These are phyloP conservation scores for Nymphalis c-album DNA, from an alignment of 2,888 invertebrate genomes.

Conservation along the genomic window DNA sequence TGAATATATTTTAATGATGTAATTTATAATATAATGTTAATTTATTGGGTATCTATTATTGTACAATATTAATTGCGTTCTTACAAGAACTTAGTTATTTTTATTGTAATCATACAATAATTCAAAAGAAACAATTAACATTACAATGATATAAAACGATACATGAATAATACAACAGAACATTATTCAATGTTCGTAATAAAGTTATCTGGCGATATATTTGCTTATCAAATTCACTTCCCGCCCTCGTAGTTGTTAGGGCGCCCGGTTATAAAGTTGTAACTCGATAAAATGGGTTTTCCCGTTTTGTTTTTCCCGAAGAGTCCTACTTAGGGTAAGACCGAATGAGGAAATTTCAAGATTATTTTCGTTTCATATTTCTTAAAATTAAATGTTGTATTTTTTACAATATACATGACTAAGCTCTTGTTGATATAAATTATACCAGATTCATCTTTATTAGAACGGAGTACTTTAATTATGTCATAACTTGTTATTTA, in stretches of 20 bases:
- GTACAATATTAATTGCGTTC: too few relatives aligned
- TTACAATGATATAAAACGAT: not conserved
- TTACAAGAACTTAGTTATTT: too few relatives aligned
- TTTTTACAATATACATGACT: not conserved
- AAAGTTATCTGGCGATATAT: slow-evolving; percentile 23
- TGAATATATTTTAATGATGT: too few relatives aligned
- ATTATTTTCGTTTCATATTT: slow-evolving; percentile 22
- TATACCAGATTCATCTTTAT: not conserved
- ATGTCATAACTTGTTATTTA: slow-evolving; percentile 52
- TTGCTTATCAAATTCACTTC: slow-evolving; percentile 31
- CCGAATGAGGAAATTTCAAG: slow-evolving; percentile 10
- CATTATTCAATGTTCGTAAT: slow-evolving; percentile 15
- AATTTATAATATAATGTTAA: too few relatives aligned
- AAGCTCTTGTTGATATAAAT: not conserved
- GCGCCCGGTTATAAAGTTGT: slow-evolving; percentile 36
- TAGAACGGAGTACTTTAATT: slow-evolving; percentile 49
- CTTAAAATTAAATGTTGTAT: not conserved
- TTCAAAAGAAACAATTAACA: not conserved
- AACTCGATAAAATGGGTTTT: slow-evolving; percentile 40
- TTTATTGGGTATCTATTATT: too few relatives aligned
- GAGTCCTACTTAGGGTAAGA: slow-evolving; percentile 13
- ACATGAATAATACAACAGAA: slow-evolving; percentile 7
- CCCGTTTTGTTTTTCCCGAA: slow-evolving; percentile 33
- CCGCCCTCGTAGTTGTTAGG: slow-evolving; percentile 22
- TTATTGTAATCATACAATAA: too few relatives aligned